Evolutionary conservation across 2,888 invertebrate genomes (phyloP), one percentile per base, ranked within the genome.

Genomic region (Cremastinae sp.): DNA sequence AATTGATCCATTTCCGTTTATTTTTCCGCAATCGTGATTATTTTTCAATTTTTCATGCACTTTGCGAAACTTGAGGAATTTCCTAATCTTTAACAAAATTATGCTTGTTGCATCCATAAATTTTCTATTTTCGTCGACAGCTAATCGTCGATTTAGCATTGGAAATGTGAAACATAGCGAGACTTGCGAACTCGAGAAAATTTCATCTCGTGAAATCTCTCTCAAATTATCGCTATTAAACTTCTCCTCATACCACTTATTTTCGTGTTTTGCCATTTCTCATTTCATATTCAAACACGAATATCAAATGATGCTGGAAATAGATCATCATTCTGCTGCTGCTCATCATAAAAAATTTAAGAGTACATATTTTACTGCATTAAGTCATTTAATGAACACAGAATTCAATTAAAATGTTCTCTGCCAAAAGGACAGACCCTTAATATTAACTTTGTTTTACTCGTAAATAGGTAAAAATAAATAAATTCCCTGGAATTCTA

Each of bases 221-320:
- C 28, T 5, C 5, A 3, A 28, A 28, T 28, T 62, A 49, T 62
- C 5, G 49, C 49, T 5, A 20, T 8, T n/a, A n/a, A n/a, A n/a
- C n/a, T 37, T 37, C n/a, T 37, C 10, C 41, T 4, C 12, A 45
- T 65, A 16, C 37, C 37, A 5, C 28, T 9, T 20, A 14, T 10
- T 41, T 28, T 20, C 49, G 56, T 62, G 49, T 69, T 62, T 62
- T 49, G 35, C 56, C 55, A 56, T 62, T 74, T 58, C 61, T 56
- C 49, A 62, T 56, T 49, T 74, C 41, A 56, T 56, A 28, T 28
- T 2, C 28, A 39, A 49, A 56, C 20, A 12, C 39, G 41, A 8
- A 12, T 47, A 74, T 74, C 64, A 69, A 69, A 64, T 58, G 43
- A 10, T n/a, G n/a, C n/a, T n/a, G n/a, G n/a, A n/a, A n/a, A n/a